phyloP scores from a whole-genome alignment of 2,797 vertebrate species.

The Platalea minor region DNA sequence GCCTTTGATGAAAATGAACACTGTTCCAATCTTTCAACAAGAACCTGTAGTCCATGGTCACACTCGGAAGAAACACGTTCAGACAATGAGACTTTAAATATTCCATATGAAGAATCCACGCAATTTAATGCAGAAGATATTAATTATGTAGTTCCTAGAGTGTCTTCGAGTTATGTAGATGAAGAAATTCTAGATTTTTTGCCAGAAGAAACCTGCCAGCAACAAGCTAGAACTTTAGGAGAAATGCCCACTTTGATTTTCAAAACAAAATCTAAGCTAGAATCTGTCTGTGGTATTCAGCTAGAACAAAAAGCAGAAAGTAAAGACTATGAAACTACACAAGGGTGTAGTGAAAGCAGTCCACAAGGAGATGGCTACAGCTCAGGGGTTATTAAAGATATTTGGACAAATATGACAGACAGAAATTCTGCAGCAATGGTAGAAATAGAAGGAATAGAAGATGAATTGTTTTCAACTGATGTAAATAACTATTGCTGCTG shows the following conservation, averaged over 20 bases:
- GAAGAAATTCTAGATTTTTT: slow-evolving; percentile 95
- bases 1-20: slow-evolving; percentile 99
- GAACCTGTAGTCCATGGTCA: slow-evolving; percentile 99
- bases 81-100: slow-evolving; percentile 90
- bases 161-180: slow-evolving; percentile 90
- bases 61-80: slow-evolving; percentile 99
- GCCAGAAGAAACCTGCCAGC: slow-evolving; percentile 85
- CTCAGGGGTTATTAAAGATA: slow-evolving; percentile 98
- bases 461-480: slow-evolving; percentile 85
- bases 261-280: slow-evolving; percentile 96
- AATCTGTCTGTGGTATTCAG: slow-evolving; percentile 97
- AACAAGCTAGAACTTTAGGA: slow-evolving; percentile 81
- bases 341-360: slow-evolving; percentile 82
- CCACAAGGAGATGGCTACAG: slow-evolving; percentile 89
- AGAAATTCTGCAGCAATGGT: slow-evolving; percentile 75
- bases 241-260: slow-evolving; percentile 84
- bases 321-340: slow-evolving; percentile 84
- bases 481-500: slow-evolving; percentile 86
- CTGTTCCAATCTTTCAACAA: slow-evolving; percentile 98
- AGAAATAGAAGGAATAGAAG: slow-evolving; percentile 80
- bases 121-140: slow-evolving; percentile 88
- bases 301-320: slow-evolving; percentile 88
- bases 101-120: slow-evolving; percentile 86
- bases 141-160: slow-evolving; percentile 88
- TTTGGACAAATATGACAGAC: slow-evolving; percentile 92